Conservation (phyloP, 2,888 invertebrate genomes). For the Proisotoma minuta region DNA sequence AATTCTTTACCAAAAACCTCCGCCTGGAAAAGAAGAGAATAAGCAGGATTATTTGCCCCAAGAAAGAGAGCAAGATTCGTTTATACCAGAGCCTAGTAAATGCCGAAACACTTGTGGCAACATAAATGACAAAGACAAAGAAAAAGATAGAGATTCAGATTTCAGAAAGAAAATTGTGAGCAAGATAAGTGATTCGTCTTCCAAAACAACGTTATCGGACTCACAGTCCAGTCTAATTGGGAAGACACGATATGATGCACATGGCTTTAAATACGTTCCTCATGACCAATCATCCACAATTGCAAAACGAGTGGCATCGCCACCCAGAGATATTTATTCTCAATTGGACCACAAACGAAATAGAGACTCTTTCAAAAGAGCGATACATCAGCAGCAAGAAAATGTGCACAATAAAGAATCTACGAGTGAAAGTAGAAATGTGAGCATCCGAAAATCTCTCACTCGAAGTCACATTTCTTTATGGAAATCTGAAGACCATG, state of each 20-base stretch:
- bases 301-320: conserved; percentile 17
- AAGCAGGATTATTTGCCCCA: neutral
- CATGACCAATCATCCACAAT: conserved; percentile 15
- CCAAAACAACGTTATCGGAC: neutral
- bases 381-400: neutral
- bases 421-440: conserved; percentile 21
- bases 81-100: neutral
- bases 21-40: neutral
- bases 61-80: neutral
- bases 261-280: conserved; percentile 29
- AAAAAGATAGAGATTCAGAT: conserved; percentile 8
- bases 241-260: conserved; percentile 21
- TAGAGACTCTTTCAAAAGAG: neutral
- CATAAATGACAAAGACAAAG: neutral
- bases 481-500: neutral
- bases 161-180: too few species aligned
- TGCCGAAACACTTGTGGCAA: too few species aligned
- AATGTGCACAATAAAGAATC: neutral
- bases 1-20: neutral
- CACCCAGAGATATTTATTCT: conserved; percentile 32
- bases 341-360: neutral
- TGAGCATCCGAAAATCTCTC: neutral
- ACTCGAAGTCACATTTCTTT: neutral
- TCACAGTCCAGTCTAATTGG: neutral
- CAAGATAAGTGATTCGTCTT: conserved; percentile 20